Conservation (phyloP, 2,113 vertebrate species). For the Phylloscopus whistleri region DNA sequence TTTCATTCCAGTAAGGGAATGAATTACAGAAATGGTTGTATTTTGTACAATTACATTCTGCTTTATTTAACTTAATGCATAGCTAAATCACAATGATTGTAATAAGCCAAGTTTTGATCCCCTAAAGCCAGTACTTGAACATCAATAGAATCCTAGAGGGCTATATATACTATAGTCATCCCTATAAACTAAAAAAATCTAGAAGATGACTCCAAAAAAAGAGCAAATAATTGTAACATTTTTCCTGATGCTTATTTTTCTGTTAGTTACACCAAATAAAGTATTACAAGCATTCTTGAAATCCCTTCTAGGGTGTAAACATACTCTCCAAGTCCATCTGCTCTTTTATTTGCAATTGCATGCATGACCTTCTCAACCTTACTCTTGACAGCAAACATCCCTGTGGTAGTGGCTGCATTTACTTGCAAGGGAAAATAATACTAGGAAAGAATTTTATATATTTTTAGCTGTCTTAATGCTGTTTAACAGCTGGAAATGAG, state of each 20-base stretch:
- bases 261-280: neutral
- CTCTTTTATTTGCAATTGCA: conserved; percentile 1
- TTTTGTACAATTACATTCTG: neutral
- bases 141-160: neutral
- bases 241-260: neutral
- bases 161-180: neutral
- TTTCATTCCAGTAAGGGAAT: neutral
- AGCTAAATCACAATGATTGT: neutral
- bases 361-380: conserved; percentile 18
- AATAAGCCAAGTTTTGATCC: neutral
- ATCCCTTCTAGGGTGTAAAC: neutral
- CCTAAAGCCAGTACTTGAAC: neutral
- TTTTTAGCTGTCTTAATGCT: conserved; percentile 58
- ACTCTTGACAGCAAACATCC: conserved; percentile 25
- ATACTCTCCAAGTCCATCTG: conserved; percentile 10
- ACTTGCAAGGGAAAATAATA: conserved; percentile 52
- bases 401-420: conserved; percentile 3
- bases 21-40: neutral
- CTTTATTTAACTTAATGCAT: neutral
- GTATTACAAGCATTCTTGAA: neutral
- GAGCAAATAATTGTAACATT: neutral
- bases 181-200: neutral
- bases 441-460: conserved; percentile 66
- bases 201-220: neutral
- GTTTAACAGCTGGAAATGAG: conserved; percentile 57